Evolutionary conservation across 2,113 vertebrate species (phyloP), one percentile per base, ranked within the genome.

Genomic region (Trichomycterus rosablanca): DNA sequence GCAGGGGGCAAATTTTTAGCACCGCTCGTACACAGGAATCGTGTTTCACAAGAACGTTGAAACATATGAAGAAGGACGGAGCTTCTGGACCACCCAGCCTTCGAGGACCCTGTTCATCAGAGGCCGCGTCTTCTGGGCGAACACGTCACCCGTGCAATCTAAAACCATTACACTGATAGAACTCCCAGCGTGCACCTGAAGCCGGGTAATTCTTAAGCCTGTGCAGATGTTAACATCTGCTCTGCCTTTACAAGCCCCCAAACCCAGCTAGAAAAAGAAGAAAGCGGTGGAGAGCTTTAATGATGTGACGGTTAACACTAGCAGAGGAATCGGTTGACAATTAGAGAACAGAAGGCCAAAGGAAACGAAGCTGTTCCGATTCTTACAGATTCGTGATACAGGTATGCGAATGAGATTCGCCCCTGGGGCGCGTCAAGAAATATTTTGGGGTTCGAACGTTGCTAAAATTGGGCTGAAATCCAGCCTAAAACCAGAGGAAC

Each of bases 191-290:
- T 89, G 86, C 88, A 87, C 89, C 80, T 87, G 91, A 87, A 92
- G 87, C 86, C 84, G 88, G 80, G 89, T 88, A 90, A 93, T 95
- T 91, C 92, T 94, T 92, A 92, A 94, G 94, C 88, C 79, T 89
- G 89, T 87, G 88, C 92, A 91, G 91, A 55, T 93, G 94, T 91
- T 93, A 93, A 93, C 93, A 97, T 94, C 94, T 97, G 93, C 89
- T 93, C 88, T 82, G 88, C 88, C 89, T 84, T 97, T 95, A 98
- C 90, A 87, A 89, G 89, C 93, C 94, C 93, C 94, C 80, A 79
- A 85, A 90, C 84, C 80, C 54, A 63, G 18, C 22, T 35, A 26
- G 49, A 63, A 50, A 48, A 23, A 24, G 42, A 28, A 45, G 71
- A 65, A 65, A 55, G 15, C 50, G 84, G 87, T n/a, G n/a, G n/a